Percentiles rank a stretch among this genome's conserved stretches.
phyloP scores from a whole-genome alignment of 2,797 vertebrate genomes.

The Heliangelus exortis region DNA sequence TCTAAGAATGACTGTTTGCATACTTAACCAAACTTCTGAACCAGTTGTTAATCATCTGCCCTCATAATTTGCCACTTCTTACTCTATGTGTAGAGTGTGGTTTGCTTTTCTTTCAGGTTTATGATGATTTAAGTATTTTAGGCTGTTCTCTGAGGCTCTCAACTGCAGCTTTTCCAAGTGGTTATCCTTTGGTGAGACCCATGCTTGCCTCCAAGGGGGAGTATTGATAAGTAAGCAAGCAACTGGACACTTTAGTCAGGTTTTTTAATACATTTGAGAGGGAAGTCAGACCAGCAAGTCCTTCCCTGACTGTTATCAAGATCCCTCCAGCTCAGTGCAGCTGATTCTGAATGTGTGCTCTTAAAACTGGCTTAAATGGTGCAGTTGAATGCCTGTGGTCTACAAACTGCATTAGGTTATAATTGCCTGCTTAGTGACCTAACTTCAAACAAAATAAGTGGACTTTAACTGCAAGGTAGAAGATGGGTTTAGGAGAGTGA shows the following conservation, averaged over 20 bases:
- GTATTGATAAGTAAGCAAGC: neutral
- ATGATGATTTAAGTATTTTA: neutral
- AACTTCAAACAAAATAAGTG: neutral
- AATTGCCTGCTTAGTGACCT: neutral
- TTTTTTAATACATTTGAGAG: neutral
- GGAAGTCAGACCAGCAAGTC: neutral
- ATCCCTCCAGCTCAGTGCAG: neutral
- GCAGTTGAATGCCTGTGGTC: neutral
- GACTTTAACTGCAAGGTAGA: neutral
- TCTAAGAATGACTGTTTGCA: neutral
- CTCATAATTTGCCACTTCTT: neutral
- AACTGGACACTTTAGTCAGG: neutral
- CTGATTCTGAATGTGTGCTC: neutral
- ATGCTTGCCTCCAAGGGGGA: neutral
- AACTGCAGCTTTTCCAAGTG: neutral
- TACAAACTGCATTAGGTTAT: neutral
- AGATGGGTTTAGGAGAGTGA: neutral
- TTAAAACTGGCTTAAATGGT: neutral
- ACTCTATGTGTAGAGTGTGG: accelerated
- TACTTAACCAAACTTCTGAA: neutral
- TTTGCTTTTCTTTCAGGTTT: neutral
- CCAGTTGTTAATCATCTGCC: neutral
- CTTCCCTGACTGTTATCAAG: neutral
- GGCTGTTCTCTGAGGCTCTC: neutral
- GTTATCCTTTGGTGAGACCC: neutral